These are phyloP conservation scores for Melieria crassipennis DNA, from an alignment of 2,888 invertebrate species.

Conservation along the genomic window DNA sequence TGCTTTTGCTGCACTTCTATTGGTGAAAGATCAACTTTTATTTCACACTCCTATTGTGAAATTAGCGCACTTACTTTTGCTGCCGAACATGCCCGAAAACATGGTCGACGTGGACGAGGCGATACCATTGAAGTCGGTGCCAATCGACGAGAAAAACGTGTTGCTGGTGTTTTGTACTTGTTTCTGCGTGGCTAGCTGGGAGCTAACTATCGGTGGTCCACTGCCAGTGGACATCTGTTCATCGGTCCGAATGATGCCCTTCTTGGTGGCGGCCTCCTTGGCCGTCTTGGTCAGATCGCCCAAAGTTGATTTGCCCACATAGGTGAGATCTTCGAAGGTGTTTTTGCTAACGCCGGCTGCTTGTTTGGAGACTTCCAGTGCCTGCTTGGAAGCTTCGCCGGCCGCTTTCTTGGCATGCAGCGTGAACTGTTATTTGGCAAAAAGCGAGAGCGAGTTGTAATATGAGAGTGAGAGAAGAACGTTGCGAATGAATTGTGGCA, in stretches of 20 bases:
- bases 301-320: conserved; percentile 88
- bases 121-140: conserved; percentile 90
- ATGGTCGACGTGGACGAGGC: conserved; percentile 93
- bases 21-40: not conserved
- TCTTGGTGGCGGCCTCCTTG: conserved; percentile 84
- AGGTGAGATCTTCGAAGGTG: conserved; percentile 87
- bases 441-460: not conserved
- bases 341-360: conserved; percentile 89
- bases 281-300: conserved; percentile 92
- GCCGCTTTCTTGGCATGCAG: conserved; percentile 89
- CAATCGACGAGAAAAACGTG: conserved; percentile 90
- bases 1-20: conserved; percentile 58
- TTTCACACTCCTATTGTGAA: not conserved
- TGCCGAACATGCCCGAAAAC: conserved; percentile 93
- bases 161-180: conserved; percentile 73
- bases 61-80: conserved; percentile 68
- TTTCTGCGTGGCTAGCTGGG: conserved; percentile 61
- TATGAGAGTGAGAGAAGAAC: too few species aligned
- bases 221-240: conserved; percentile 46
- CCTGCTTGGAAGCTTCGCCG: conserved; percentile 85
- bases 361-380: conserved; percentile 86
- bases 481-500: too few species aligned
- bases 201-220: conserved; percentile 44
- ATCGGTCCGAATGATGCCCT: conserved; percentile 78
- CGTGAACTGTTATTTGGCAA: conserved; percentile 71